Conservation (phyloP, 37 sponge, comb jelly and placozoan genomes). For the Corticium candelabrum region DNA sequence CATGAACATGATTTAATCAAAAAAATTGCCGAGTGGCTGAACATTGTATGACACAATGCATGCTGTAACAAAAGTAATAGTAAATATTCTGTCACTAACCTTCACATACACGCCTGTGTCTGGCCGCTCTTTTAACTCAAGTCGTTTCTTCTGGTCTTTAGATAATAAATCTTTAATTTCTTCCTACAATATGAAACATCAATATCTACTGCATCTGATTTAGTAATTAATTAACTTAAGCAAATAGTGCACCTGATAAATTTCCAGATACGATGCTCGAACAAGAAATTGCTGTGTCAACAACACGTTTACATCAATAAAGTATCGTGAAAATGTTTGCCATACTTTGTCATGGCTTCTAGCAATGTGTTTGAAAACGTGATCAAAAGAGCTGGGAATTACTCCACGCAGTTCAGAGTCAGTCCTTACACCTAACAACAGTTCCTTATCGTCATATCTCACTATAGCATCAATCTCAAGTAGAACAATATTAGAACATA, state of each 20-base stretch:
- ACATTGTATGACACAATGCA: too few relatives aligned
- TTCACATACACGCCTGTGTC: constrained; percentile 95
- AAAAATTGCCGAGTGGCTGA: too few relatives aligned
- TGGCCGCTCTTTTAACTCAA: constrained; percentile 84
- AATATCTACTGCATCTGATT: background rate
- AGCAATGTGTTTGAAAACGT: constrained; percentile 87
- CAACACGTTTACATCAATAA: background rate
- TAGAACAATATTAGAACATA: too few relatives aligned
- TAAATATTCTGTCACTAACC: constrained; percentile 22
- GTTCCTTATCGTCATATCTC: too few relatives aligned
- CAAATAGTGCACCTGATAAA: constrained; percentile 84
- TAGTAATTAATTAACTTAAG: background rate
- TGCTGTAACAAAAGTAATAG: too few relatives aligned
- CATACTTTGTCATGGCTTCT: constrained; percentile 49
- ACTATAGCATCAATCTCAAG: too few relatives aligned
- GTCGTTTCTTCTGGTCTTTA: constrained; percentile 77
- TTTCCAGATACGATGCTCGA: constrained; percentile 94
- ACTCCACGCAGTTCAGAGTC: constrained; percentile 70
- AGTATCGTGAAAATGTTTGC: background rate
- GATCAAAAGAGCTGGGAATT: constrained; percentile 91
- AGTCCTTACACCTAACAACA: constrained; percentile 28
- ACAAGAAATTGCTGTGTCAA: constrained; percentile 71
- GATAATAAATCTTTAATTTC: constrained; percentile 89
- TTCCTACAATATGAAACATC: constrained; percentile 32
- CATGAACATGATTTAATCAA: too few relatives aligned